These are phyloP conservation scores for Hydrozoanthus tunicans DNA, from an alignment of 64 coral and sea anemone species.

Conservation along the genomic window DNA sequence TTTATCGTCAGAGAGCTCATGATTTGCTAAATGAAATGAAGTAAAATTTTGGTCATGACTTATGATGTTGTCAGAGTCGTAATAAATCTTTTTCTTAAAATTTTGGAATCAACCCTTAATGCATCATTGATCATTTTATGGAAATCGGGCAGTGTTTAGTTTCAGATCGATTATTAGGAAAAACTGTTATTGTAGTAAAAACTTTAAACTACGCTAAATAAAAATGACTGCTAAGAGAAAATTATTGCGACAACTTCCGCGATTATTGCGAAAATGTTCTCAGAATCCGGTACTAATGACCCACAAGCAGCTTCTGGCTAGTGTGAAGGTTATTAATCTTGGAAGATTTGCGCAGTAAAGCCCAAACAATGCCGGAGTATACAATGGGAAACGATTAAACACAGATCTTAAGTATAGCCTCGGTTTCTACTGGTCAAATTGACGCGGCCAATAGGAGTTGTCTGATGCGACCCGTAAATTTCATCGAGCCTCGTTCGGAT, in stretches of 20 bases:
- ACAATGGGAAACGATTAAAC: background rate
- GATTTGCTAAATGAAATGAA: no score
- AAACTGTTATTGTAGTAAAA: background rate
- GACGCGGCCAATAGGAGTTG: background rate
- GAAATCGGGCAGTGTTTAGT: background rate
- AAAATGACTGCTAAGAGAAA: constrained; percentile 41
- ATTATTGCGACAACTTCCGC: constrained; percentile 21
- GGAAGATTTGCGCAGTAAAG: background rate
- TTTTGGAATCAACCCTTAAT: no score
- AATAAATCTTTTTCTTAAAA: no score
- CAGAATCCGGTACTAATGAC: constrained; percentile 15
- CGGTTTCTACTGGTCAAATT: background rate
- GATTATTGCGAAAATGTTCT: constrained; percentile 38
- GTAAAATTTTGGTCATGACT: no score
- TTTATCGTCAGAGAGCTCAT: no score
- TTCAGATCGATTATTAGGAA: background rate
- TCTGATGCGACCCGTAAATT: background rate
- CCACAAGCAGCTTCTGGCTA: background rate
- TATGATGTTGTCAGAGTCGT: no score
- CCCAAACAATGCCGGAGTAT: background rate
- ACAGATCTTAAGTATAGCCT: background rate
- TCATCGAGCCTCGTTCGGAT: background rate
- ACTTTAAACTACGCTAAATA: constrained; percentile 6
- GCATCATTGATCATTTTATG: no score
- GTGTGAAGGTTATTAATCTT: background rate